phyloP scores from a whole-genome alignment of 2,113 vertebrate species.

The Stigmatopora nigra region DNA sequence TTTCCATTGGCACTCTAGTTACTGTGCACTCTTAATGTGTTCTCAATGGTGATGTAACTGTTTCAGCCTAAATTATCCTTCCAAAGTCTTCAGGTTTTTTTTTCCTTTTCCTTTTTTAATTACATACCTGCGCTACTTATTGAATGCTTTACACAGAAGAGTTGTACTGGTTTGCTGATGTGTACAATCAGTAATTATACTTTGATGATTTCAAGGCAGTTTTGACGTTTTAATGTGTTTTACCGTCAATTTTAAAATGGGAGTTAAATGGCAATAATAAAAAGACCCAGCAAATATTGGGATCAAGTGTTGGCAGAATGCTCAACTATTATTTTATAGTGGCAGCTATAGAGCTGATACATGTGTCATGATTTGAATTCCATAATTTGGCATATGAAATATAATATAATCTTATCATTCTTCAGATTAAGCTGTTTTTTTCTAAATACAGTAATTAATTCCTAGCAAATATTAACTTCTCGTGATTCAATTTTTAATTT shows the following conservation, averaged over 20 bases:
- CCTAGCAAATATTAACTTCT: background rate
- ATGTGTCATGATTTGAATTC: conserved; percentile 60
- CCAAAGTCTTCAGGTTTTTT: too few species aligned
- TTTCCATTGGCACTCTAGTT: background rate
- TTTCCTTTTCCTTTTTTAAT: background rate
- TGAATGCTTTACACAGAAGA: background rate
- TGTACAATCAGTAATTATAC: background rate
- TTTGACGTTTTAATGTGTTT: background rate
- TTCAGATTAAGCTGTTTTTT: conserved; percentile 63
- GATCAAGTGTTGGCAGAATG: conserved; percentile 17
- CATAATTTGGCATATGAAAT: conserved; percentile 65
- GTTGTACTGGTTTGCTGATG: background rate
- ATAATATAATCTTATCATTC: conserved; percentile 70
- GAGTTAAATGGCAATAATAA: background rate
- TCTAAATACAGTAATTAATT: conserved; percentile 36
- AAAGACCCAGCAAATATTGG: background rate
- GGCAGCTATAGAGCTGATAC: conserved; percentile 49
- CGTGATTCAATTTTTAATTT: background rate
- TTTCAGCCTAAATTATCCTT: too few species aligned
- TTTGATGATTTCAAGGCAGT: background rate
- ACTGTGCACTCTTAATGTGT: background rate
- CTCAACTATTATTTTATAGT: conserved; percentile 33
- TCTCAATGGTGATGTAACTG: background rate
- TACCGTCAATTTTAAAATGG: background rate
- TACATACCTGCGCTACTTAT: background rate